phyloP scores from a whole-genome alignment of 2,113 vertebrate species.

The Puma concolor region DNA sequence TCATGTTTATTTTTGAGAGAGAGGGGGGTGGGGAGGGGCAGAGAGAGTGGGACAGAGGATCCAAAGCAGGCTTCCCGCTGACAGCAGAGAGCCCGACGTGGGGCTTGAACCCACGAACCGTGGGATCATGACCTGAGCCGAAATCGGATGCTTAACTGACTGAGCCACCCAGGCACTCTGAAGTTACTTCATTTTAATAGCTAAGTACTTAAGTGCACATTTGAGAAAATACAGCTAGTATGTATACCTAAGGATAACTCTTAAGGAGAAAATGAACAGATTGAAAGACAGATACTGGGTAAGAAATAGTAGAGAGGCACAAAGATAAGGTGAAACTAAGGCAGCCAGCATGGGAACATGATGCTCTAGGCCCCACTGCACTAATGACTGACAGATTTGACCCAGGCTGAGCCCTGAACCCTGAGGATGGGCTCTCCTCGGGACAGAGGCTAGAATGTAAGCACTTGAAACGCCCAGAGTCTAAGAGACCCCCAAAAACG shows the following conservation, averaged over 20 bases:
- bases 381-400: neutral
- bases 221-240: slow-evolving; percentile 4
- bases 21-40: no score
- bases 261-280: neutral
- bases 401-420: neutral
- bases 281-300: neutral
- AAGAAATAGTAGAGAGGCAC: neutral
- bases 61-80: no score
- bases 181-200: neutral
- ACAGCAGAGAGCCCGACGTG: no score
- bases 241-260: neutral
- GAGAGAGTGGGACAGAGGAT: no score
- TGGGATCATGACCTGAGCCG: no score
- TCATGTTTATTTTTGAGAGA: no score
- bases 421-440: neutral
- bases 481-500: no score
- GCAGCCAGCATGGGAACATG: neutral
- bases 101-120: no score
- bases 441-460: neutral
- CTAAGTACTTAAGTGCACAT: neutral
- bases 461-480: neutral
- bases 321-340: neutral
- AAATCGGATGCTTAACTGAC: no score
- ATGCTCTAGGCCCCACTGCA: no score
- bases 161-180: no score